These are phyloP conservation scores for Dendrocincla tyrannina DNA, from an alignment of 2,797 vertebrate species.

Conservation along the genomic window DNA sequence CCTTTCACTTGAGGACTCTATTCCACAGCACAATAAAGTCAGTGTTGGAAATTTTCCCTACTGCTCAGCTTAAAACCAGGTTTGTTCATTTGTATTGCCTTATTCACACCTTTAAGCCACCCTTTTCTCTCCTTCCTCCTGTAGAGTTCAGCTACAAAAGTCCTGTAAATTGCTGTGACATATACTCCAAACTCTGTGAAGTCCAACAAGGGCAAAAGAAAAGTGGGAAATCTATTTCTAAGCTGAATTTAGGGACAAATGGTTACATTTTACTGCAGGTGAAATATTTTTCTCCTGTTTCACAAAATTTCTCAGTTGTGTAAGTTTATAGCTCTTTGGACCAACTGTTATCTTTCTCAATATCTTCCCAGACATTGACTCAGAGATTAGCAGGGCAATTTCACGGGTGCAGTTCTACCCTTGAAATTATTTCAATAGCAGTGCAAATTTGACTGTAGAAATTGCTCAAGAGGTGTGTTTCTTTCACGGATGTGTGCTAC, in stretches of 20 bases:
- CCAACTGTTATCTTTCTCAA: not conserved
- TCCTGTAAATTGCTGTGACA: not conserved
- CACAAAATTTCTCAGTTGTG: not conserved
- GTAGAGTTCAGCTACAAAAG: not conserved
- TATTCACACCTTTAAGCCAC: slow-evolving; percentile 53
- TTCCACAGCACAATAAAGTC: slow-evolving; percentile 67
- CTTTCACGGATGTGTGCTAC: not conserved
- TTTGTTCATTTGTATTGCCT: slow-evolving; percentile 61
- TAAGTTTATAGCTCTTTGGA: not conserved
- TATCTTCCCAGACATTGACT: not conserved
- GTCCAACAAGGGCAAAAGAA: not conserved
- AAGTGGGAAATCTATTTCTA: not conserved
- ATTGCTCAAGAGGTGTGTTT: not conserved
- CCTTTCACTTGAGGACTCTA: slow-evolving; percentile 54
- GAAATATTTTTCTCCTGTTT: not conserved
- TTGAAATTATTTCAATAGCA: not conserved
- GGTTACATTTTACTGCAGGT: not conserved
- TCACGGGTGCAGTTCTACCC: not conserved
- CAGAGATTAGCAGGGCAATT: not conserved
- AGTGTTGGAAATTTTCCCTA: slow-evolving; percentile 65
- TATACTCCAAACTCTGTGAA: slow-evolving; percentile 6
- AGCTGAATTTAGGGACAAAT: not conserved
- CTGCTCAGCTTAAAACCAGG: slow-evolving; percentile 59
- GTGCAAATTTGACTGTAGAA: not conserved
- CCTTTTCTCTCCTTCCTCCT: slow-evolving; percentile 45